Evolutionary conservation across 2,797 vertebrate genomes (phyloP), one percentile per base, ranked within the genome.

Genomic region (Microhierax caerulescens): DNA sequence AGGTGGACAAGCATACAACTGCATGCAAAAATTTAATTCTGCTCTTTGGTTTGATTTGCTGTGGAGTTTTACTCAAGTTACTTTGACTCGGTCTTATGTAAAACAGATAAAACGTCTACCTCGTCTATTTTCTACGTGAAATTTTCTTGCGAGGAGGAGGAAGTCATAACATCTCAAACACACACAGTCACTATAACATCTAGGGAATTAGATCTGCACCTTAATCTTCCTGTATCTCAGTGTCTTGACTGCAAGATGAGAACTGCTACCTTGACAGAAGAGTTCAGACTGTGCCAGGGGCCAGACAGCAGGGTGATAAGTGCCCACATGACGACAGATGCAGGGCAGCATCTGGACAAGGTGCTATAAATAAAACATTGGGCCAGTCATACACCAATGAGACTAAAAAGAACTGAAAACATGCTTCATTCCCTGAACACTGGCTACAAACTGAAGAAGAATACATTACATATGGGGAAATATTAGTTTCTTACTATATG

Each of bases 281-380:
- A 83, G 68, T 13, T 65, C 76, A 88, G 85, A 10, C 60, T 16
- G 60, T 34, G 86, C 76, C 64, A 51, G 45, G 60, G 73, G 76
- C 60, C 79, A 90, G 45, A 10, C 25, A 61, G 85, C 34, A 39
- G 37, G 37, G 50, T 23, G 80, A 6, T 16, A 37, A 61, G 18
- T 68, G 78, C 78, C 54, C 84, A 48, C 51, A 27, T 9, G 77
- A 68, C 0, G 1, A 51, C 48, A 77, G 48, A 74, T 10, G 1
- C 89, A 56, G 39, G 32, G 81, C 68, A 93, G 81, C 72, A 82
- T 70, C 72, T 87, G 84, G 59, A 53, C 84, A 91, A 48, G 41
- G n/a, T 23, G 43, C 69, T 88, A 84, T 45, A 91, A 92, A 87
- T 85, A 85, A 85, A 75, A 57, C 37, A 79, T 2, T 0, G 1